phyloP scores from a whole-genome alignment of 2,888 invertebrate species.

The Cosmia trapezina region DNA sequence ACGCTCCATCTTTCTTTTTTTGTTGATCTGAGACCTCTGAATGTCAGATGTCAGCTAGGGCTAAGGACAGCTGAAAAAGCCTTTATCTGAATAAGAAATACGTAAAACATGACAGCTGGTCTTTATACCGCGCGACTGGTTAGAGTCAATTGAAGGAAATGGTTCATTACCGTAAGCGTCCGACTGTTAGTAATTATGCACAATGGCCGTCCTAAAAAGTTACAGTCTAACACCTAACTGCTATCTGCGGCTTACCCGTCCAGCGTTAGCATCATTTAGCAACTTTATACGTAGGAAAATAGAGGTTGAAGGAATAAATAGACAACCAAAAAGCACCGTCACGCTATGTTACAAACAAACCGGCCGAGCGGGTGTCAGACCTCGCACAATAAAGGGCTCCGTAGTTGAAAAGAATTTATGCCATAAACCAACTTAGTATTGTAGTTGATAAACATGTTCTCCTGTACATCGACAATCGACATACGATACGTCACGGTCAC shows the following conservation, averaged over 20 bases:
- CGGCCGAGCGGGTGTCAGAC: no score
- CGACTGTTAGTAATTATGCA: constrained; percentile 50
- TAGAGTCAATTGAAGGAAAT: constrained; percentile 52
- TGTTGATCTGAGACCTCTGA: background rate
- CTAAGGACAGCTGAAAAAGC: constrained; percentile 9
- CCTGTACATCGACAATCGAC: no score
- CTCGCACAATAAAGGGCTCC: no score
- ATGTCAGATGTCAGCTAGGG: background rate
- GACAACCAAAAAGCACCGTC: constrained; percentile 13
- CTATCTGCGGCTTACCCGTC: constrained; percentile 35
- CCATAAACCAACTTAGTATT: no score
- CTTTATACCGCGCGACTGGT: constrained; percentile 20
- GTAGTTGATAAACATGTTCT: no score
- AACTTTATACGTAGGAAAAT: constrained; percentile 27
- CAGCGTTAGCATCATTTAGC: constrained; percentile 40
- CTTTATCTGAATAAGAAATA: constrained; percentile 16
- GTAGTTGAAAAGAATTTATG: no score
- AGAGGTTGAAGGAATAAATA: constrained; percentile 9
- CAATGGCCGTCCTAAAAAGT: constrained; percentile 49
- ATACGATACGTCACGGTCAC: no score
- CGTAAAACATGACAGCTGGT: constrained; percentile 1
- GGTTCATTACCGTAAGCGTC: constrained; percentile 50
- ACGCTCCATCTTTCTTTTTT: no score
- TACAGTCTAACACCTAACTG: constrained; percentile 47
- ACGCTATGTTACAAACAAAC: background rate